Evolutionary conservation across 2,113 vertebrate genomes (phyloP).

Genomic region (rabbit (Oryctolagus cuniculus)): DNA sequence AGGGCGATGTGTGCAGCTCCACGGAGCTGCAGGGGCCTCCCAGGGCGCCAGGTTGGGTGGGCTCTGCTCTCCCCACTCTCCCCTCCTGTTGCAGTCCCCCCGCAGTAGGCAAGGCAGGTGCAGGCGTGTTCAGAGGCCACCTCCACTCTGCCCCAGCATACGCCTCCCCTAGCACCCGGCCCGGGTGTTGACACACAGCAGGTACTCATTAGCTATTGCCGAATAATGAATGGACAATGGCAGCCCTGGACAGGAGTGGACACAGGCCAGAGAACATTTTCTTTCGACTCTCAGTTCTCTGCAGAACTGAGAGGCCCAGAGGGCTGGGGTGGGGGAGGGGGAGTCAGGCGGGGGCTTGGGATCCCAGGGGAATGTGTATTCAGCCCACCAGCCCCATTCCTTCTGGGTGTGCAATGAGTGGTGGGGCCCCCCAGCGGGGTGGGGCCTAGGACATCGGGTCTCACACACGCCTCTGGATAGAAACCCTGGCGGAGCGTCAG

Average conservation of each 20-base stretch:
- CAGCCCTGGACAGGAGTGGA: neutral
- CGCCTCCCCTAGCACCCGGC: neutral
- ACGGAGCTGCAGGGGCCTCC: neutral
- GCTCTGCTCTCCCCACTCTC: neutral
- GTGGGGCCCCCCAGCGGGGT: fast-evolving
- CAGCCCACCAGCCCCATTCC: neutral
- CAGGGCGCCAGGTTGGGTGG: neutral
- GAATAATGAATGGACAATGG: neutral
- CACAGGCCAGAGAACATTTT: no score
- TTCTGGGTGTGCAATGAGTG: neutral
- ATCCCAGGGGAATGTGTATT: neutral
- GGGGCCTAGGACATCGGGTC: neutral
- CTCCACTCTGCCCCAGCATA: no score
- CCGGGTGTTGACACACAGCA: fast-evolving
- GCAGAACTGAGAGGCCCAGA: neutral
- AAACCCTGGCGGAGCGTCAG: neutral
- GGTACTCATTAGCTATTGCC: neutral
- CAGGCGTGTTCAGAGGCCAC: neutral
- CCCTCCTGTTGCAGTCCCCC: neutral
- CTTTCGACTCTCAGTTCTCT: neutral
- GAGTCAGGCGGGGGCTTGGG: no score
- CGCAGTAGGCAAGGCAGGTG: neutral
- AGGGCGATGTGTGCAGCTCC: neutral
- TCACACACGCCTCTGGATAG: neutral
- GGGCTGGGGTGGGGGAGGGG: neutral